A percentile compares a stretch with the other conserved stretches of the same genome.
Conservation (phyloP, 2,797 vertebrate genomes). For the Lemur catta region DNA sequence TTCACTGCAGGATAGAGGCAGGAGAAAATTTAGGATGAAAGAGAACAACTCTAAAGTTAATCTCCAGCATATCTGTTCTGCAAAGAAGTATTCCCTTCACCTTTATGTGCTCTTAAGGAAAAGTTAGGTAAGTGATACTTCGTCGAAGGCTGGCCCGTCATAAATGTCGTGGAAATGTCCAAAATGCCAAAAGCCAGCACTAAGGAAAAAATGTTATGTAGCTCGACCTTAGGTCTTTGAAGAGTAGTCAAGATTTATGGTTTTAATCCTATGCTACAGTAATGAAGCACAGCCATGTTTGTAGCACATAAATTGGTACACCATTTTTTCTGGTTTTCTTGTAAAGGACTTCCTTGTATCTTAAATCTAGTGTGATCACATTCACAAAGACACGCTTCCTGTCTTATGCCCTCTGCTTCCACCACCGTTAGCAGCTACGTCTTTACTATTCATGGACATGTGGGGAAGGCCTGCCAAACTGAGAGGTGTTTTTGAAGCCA, state of each 20-base stretch:
- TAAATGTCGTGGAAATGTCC: conserved; percentile 35
- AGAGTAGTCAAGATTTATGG: conserved; percentile 32
- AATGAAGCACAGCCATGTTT: not conserved
- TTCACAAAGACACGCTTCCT: not conserved
- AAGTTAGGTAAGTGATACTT: conserved; percentile 42
- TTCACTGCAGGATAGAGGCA: conserved; percentile 70
- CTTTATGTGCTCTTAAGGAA: conserved; percentile 21
- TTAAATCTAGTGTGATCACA: not conserved
- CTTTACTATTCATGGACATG: not conserved
- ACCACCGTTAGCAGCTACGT: not conserved
- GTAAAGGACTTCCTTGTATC: not conserved
- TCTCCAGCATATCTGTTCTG: conserved; percentile 25
- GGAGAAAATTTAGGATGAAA: conserved; percentile 62
- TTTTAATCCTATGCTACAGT: conserved; percentile 9
- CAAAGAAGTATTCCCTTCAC: conserved; percentile 35
- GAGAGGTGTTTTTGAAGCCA: conserved; percentile 42
- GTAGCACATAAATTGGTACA: not conserved
- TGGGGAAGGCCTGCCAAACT: not conserved
- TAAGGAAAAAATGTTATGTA: not conserved
- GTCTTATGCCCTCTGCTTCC: not conserved
- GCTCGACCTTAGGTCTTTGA: conserved; percentile 24
- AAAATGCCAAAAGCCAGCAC: conserved; percentile 21
- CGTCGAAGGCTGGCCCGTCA: not conserved
- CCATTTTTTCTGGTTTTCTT: not conserved
- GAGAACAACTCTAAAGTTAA: conserved; percentile 37